Base-by-base conservation (phyloP, 2,888 invertebrate genomes). In the Cerastoderma edule region DNA sequence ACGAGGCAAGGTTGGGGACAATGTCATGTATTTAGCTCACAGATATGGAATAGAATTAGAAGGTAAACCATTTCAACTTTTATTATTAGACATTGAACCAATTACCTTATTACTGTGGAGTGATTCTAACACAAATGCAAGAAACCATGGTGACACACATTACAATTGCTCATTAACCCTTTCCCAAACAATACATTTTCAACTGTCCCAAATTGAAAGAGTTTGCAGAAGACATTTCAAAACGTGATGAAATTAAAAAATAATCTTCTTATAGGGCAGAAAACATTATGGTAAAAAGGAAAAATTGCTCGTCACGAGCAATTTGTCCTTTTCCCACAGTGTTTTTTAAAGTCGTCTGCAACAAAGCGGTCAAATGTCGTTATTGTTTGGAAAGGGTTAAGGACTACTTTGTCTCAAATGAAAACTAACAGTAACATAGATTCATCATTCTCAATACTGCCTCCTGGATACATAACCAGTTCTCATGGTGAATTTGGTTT, bases 1-100 rank as follows among this genome's bases (percentile, higher is more conserved):
- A 0, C 94, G 94, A 63, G 99, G 99, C 16, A 99, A 99, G 95
- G 94, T 99, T 67, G 99, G 99, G 0, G 99, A 99, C 92, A 99
- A 99, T 94, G 95, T 96, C 0, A 94, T 99, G 87, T 98, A 98
- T 93, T 94, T 99, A 88, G 99, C 99, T 1, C 98, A 99, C 92
- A 95, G 98, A 91, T 95, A 97, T 94, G 96, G 96, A 72, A 95
- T 99, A 86, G 97, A 97, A 91, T 96, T 99, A 95, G 99, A 99
- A 95, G 98, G 97, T 95, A 90, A 8, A 30, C 39, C 24, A 22
- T 13, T 27, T 28, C 10, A n/a, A n/a, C 13, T 53, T 53, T n/a
- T n/a, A n/a, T n/a, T n/a, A n/a, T n/a, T n/a, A n/a, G 44, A 44
- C 44, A 44, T 44, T 44, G 44, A 44, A 44, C 44, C 44, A 44